phyloP scores from a whole-genome alignment of 2,113 vertebrate genomes.

The Sinocyclocheilus anshuiensis region DNA sequence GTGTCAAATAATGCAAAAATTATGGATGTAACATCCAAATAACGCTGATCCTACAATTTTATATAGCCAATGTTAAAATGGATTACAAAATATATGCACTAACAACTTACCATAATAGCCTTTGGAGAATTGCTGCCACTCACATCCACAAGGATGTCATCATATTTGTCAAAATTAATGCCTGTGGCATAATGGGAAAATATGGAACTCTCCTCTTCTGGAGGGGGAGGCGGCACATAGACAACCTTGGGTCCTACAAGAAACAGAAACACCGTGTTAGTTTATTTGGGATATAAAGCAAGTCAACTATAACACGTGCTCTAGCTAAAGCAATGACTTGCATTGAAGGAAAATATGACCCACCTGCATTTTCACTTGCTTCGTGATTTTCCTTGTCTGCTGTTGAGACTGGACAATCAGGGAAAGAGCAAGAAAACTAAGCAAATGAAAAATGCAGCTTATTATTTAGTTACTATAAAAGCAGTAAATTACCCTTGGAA shows the following conservation, averaged over 20 bases:
- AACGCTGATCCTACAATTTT: too few relatives aligned
- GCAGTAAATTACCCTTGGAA: constrained; percentile 47
- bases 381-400: constrained; percentile 1
- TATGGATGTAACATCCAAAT: too few relatives aligned
- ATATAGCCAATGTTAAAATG: too few relatives aligned
- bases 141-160: constrained; percentile 85
- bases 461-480: background rate
- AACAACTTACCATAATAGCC: constrained; percentile 80
- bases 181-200: constrained; percentile 87
- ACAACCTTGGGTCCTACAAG: constrained; percentile 83
- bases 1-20: too few relatives aligned
- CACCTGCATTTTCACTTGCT: constrained; percentile 9
- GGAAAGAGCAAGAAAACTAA: background rate
- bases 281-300: background rate
- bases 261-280: background rate
- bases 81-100: background rate
- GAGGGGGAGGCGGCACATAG: constrained; percentile 86
- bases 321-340: background rate
- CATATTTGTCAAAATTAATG: constrained; percentile 95
- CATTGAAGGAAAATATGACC: background rate
- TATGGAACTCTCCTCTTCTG: constrained; percentile 83
- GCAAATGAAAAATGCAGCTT: background rate
- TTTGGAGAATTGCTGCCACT: constrained; percentile 83
- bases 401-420: background rate
- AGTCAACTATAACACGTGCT: too few relatives aligned